These are phyloP conservation scores for Danaus chrysippus DNA, from an alignment of 2,888 invertebrate species.

Conservation along the genomic window DNA sequence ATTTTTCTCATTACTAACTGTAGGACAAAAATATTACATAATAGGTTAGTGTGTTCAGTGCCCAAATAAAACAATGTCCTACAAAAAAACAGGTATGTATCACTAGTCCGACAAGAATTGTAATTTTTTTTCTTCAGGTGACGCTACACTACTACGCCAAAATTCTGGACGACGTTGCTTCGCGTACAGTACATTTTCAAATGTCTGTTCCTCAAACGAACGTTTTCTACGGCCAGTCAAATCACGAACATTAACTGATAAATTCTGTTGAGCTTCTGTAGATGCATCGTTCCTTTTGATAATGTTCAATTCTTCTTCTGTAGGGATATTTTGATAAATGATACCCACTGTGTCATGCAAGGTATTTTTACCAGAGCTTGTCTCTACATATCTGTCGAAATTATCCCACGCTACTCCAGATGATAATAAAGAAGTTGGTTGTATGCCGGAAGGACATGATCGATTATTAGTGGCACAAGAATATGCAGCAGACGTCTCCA, in stretches of 20 bases:
- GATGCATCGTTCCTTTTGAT: constrained; percentile 16
- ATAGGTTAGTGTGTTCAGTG: too few species aligned
- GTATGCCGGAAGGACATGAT: constrained; percentile 15
- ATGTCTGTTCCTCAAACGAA: constrained; percentile 16
- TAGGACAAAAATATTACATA: too few species aligned
- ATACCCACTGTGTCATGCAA: constrained; percentile 18
- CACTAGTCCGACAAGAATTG: too few species aligned
- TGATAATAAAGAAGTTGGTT: constrained; percentile 14
- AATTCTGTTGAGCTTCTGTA: constrained; percentile 30
- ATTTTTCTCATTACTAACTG: too few species aligned
- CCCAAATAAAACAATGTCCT: too few species aligned
- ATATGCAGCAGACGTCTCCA: constrained; percentile 15
- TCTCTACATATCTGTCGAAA: constrained; percentile 18
- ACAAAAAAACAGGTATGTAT: too few species aligned
- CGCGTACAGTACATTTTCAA: constrained; percentile 21
- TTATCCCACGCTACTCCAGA: constrained; percentile 20
- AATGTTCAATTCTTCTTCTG: constrained; percentile 29
- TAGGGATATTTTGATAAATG: constrained; percentile 28
- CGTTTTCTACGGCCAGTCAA: constrained; percentile 15
- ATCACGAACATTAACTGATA: constrained; percentile 20
- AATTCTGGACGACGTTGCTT: constrained; percentile 29
- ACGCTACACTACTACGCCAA: constrained; percentile 18
- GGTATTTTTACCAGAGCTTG: constrained; percentile 17
- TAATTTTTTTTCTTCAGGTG: background rate
- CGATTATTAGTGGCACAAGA: constrained; percentile 14